A percentile compares a stretch with the other conserved stretches of the same genome.
Conservation (phyloP, 2,888 invertebrate genomes). For the Lasioglossum malachurum region DNA sequence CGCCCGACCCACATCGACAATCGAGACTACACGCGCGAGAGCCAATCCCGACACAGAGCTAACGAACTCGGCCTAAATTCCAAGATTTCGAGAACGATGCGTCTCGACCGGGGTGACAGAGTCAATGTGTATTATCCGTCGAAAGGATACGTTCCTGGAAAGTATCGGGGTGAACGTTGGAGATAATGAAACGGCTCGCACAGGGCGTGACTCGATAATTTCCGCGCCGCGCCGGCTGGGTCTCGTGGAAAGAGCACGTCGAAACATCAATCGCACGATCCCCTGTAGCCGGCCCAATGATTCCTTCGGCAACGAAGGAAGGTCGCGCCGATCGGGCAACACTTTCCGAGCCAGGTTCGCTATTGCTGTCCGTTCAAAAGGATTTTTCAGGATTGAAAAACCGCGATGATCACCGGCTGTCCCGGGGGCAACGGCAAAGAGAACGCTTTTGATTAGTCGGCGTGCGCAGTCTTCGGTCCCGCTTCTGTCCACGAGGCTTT, state of each 20-base stretch:
- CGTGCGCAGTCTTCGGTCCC: not conserved
- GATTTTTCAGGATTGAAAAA: slow-evolving; percentile 1
- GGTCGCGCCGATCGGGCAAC: slow-evolving; percentile 9
- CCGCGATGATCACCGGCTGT: slow-evolving; percentile 11
- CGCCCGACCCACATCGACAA: not conserved
- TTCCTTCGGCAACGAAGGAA: not conserved
- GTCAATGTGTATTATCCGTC: not conserved
- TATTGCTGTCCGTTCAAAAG: slow-evolving; percentile 18
- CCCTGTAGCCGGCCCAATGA: not conserved
- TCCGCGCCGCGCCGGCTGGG: not conserved
- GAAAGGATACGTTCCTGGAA: not conserved
- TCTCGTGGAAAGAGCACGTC: not conserved
- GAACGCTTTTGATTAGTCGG: slow-evolving; percentile 19
- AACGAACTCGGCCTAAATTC: not conserved
- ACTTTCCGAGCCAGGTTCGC: not conserved
- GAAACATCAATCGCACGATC: not conserved
- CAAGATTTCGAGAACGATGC: not conserved
- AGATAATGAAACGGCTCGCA: not conserved
- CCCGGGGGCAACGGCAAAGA: not conserved
- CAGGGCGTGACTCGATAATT: not conserved
- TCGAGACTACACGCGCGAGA: not conserved
- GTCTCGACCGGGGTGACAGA: not conserved
- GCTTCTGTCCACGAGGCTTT: slow-evolving; percentile 3
- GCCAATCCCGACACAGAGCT: not conserved
- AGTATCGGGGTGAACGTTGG: not conserved